These are phyloP conservation scores for Rhorus exstirpatorius DNA, from an alignment of 2,888 invertebrate species.

Conservation along the genomic window DNA sequence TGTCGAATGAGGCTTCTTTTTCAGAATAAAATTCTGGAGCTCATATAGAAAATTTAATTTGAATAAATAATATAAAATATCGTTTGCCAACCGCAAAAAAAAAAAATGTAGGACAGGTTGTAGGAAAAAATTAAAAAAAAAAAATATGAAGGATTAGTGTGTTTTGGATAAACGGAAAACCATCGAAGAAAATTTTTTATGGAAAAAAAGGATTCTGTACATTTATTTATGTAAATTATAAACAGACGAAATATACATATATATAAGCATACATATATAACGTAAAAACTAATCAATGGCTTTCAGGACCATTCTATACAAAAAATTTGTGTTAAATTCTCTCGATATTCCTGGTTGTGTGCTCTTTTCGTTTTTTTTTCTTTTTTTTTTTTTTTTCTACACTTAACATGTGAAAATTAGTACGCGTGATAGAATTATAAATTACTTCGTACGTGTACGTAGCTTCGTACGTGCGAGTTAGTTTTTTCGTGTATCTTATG, in stretches of 20 bases:
- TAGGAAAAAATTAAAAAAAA: too few species aligned
- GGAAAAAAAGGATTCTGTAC: constrained; percentile 81
- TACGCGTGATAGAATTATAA: constrained; percentile 67
- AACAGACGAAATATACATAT: constrained; percentile 64
- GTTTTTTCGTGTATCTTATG: constrained; percentile 22
- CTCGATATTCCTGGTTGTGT: constrained; percentile 36
- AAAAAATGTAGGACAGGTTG: too few species aligned
- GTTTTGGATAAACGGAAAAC: too few species aligned
- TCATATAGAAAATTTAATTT: too few species aligned
- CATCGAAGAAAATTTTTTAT: not conserved
- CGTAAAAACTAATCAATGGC: constrained; percentile 52
- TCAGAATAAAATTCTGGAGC: too few species aligned
- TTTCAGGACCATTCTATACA: constrained; percentile 72
- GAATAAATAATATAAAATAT: too few species aligned
- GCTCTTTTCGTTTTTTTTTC: constrained; percentile 17
- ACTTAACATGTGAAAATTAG: constrained; percentile 28
- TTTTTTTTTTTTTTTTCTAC: constrained; percentile 21
- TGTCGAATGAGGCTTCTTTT: too few species aligned
- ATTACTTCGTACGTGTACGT: too few species aligned
- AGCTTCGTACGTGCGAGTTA: constrained; percentile 27
- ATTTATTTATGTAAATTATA: constrained; percentile 84
- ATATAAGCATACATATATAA: constrained; percentile 57
- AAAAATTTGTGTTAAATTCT: constrained; percentile 37
- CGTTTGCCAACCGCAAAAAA: too few species aligned
- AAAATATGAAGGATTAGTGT: too few species aligned